phyloP scores from a whole-genome alignment of 1,140 invertebrate species.

The Leptestheria dahalacensis region DNA sequence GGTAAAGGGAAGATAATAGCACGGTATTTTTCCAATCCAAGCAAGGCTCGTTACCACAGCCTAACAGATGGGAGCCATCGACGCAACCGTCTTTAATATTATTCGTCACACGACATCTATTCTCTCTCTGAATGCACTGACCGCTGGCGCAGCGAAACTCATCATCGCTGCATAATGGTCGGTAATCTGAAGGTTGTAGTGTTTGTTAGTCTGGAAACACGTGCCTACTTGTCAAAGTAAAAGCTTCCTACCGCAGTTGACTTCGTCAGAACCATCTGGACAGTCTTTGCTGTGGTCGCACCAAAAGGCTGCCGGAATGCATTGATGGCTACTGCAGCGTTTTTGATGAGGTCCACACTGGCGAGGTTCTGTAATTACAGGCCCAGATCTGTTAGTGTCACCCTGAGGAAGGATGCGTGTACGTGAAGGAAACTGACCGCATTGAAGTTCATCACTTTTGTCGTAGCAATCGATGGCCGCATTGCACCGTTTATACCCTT shows the following conservation, averaged over 20 bases:
- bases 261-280: conserved; percentile 32
- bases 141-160: conserved; percentile 28
- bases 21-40: conserved; percentile 9
- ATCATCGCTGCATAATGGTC: conserved; percentile 18
- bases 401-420: not conserved
- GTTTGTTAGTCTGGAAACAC: not conserved
- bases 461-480: conserved; percentile 29
- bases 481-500: not conserved
- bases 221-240: too few relatives aligned
- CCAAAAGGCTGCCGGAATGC: conserved; percentile 26
- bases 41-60: conserved; percentile 29
- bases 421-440: conserved; percentile 21
- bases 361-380: not conserved
- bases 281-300: conserved; percentile 33
- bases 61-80: conserved; percentile 31
- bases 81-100: conserved; percentile 26
- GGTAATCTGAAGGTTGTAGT: not conserved
- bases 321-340: conserved; percentile 26
- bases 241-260: conserved; percentile 27
- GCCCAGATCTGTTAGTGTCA: too few relatives aligned
- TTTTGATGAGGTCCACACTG: not conserved
- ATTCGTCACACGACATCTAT: conserved; percentile 23
- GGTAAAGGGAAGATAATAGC: too few relatives aligned
- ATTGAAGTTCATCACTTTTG: conserved; percentile 31
- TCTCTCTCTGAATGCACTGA: conserved; percentile 24